Evolutionary conservation across 2,888 invertebrate species (phyloP).

Genomic region (Megaustenia siamemsis): DNA sequence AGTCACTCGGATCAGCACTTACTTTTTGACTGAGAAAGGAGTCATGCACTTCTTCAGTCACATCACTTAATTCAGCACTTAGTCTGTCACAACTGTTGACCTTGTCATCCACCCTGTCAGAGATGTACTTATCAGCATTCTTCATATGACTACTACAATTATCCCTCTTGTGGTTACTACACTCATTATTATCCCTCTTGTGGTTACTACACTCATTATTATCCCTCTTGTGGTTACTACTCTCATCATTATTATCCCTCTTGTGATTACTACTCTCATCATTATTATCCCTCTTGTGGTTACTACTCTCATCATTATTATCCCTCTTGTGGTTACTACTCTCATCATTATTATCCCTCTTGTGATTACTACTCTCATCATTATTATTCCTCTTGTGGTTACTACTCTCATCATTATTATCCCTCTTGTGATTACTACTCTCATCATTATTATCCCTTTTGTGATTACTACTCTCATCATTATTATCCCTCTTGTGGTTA

Average conservation of each 20-base stretch:
- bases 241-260: background rate
- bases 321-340: background rate
- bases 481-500: background rate
- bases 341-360: background rate
- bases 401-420: background rate
- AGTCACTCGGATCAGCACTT: background rate
- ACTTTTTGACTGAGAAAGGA: too few relatives aligned
- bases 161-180: background rate
- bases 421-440: background rate
- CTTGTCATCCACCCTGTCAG: background rate
- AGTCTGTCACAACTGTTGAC: background rate
- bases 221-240: background rate
- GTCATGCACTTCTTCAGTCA: background rate
- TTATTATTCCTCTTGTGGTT: background rate
- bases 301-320: background rate
- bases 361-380: background rate
- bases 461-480: background rate
- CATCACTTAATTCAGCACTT: background rate
- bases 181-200: background rate
- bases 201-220: background rate
- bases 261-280: background rate
- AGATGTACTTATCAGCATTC: background rate
- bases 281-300: background rate
- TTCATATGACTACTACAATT: background rate
- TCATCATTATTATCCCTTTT: background rate